These are phyloP conservation scores for Tachystola acroxantha DNA, from an alignment of 2,888 invertebrate genomes.

Conservation along the genomic window DNA sequence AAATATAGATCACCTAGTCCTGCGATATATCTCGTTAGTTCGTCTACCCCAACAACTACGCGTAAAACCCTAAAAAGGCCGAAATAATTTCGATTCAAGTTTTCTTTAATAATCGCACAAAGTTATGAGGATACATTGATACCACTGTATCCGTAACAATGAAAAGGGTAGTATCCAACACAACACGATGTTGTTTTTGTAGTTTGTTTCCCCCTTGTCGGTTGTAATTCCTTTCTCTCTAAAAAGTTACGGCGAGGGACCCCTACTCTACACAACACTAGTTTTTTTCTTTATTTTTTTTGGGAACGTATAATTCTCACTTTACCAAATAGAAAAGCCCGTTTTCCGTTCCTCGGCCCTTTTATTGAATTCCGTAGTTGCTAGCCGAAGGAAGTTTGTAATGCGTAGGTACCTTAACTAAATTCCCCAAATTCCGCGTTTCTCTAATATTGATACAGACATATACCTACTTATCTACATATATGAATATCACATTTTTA, in stretches of 20 bases:
- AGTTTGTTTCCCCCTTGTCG: slow-evolving; percentile 61
- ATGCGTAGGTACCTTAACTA: slow-evolving; percentile 39
- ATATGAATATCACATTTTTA: too few relatives aligned
- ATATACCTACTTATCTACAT: neutral
- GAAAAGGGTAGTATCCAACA: slow-evolving; percentile 40
- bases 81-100: too few relatives aligned
- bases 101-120: slow-evolving; percentile 9
- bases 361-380: slow-evolving; percentile 69
- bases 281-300: slow-evolving; percentile 49
- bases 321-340: slow-evolving; percentile 52
- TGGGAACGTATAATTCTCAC: slow-evolving; percentile 64
- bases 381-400: slow-evolving; percentile 50
- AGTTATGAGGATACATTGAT: slow-evolving; percentile 17
- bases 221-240: slow-evolving; percentile 59
- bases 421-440: slow-evolving; percentile 45
- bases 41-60: too few relatives aligned
- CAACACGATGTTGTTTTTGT: slow-evolving; percentile 54
- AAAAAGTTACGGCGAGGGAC: slow-evolving; percentile 55
- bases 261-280: slow-evolving; percentile 51
- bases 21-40: too few relatives aligned
- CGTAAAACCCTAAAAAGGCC: neutral
- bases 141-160: slow-evolving; percentile 12
- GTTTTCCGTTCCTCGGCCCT: slow-evolving; percentile 45
- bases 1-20: too few relatives aligned
- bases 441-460: neutral